Percentiles rank a stretch among this genome's conserved stretches.
These are phyloP conservation scores for Platyura marginata DNA, from an alignment of 1,140 invertebrate species.

Conservation along the genomic window DNA sequence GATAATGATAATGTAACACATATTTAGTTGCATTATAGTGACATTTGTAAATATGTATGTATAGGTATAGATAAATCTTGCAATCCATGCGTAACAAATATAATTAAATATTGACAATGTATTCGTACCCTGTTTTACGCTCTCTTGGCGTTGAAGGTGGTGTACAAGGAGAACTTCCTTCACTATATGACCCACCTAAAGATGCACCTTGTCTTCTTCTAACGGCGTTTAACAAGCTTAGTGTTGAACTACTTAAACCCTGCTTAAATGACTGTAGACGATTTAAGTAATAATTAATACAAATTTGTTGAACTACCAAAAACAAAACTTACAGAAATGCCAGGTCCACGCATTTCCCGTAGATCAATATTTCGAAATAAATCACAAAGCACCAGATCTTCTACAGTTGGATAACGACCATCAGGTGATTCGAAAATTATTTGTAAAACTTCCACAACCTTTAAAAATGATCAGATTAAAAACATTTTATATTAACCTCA, in stretches of 20 bases:
- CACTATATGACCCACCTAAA: slow-evolving; percentile 20
- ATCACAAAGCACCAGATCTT: slow-evolving; percentile 62
- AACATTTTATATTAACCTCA: neutral
- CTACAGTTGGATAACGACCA: slow-evolving; percentile 43
- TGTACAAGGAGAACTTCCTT: slow-evolving; percentile 21
- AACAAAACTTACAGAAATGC: slow-evolving; percentile 29
- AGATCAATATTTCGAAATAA: slow-evolving; percentile 75
- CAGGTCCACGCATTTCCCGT: slow-evolving; percentile 54
- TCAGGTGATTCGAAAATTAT: slow-evolving; percentile 56
- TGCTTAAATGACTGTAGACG: slow-evolving; percentile 21
- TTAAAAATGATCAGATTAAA: slow-evolving; percentile 6
- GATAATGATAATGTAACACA: too few species aligned
- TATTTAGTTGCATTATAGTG: too few species aligned
- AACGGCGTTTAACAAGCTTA: slow-evolving; percentile 21
- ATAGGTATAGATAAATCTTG: too few species aligned
- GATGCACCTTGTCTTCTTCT: slow-evolving; percentile 23
- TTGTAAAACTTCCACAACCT: slow-evolving; percentile 63
- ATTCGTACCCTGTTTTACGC: slow-evolving; percentile 2
- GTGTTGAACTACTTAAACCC: slow-evolving; percentile 21
- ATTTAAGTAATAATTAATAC: neutral
- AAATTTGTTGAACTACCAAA: neutral
- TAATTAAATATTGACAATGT: too few species aligned
- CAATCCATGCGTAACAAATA: too few species aligned
- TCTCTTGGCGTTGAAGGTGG: slow-evolving; percentile 19
- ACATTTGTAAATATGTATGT: too few species aligned